Conservation (phyloP, 2,113 vertebrate species). For the Centrocercus urophasianus region DNA sequence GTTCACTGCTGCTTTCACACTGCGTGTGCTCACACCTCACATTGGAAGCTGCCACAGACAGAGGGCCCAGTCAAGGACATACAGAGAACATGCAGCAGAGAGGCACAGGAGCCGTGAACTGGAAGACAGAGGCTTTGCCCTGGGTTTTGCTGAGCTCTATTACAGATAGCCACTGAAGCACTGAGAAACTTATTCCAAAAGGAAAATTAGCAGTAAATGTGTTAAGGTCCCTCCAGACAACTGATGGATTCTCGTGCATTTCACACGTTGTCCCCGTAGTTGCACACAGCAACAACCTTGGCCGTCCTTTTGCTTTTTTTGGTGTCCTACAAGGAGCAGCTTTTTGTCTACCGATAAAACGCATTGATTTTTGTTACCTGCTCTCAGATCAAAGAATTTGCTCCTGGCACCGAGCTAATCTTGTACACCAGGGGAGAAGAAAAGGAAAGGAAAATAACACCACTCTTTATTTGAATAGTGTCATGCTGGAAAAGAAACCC, state of each 20-base stretch:
- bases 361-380: constrained; percentile 3
- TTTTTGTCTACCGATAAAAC: neutral
- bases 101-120: neutral
- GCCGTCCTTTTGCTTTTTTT: neutral
- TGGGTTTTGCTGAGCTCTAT: neutral
- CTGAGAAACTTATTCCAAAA: neutral
- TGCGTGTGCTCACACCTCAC: neutral
- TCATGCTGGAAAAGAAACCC: neutral
- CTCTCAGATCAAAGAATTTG: neutral
- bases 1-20: neutral
- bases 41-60: neutral
- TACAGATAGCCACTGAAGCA: neutral
- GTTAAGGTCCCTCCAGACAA: neutral
- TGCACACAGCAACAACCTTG: neutral
- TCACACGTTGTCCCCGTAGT: neutral
- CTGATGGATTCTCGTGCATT: neutral
- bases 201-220: neutral
- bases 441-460: neutral
- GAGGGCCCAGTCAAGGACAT: neutral
- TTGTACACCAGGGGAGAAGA: accelerated
- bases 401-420: neutral
- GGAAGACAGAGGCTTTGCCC: neutral
- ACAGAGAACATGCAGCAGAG: neutral
- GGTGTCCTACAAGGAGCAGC: neutral
- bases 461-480: neutral